Base-by-base conservation (phyloP, 2,888 invertebrate genomes). In the Drosophila mettleri region DNA sequence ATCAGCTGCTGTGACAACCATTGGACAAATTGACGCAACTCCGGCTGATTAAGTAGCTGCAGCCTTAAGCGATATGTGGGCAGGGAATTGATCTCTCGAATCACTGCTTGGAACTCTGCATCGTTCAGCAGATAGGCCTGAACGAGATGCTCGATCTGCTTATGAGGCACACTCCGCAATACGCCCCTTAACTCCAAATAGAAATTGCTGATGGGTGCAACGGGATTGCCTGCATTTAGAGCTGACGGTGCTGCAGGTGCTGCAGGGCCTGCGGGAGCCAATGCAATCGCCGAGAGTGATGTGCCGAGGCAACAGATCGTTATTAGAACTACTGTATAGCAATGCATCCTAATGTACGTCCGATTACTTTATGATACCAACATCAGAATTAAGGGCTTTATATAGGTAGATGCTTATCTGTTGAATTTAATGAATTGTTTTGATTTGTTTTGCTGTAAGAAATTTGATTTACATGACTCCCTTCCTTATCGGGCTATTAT, bases 71-170 rank as follows among this genome's bases (percentile, higher is more conserved):
- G 71, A 51, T 67, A 83, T 29, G 78, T n/a, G 46, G 60, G 6
- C 61, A 87, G 1, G n/a, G 86, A 75, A 34, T 89, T 89, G 12
- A 91, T 74, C 20, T 80, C 80, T 0, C 91, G 76, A 4, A 91
- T 67, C n/a, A 91, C 63, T 0, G 72, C 71, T 58, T 91, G 92
- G 49, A 92, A 91, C 18, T 86, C 77, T 2, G 75, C 74, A 69
- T 91, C 91, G 38, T 88, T 88, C 0, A 91, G 73, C 10, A 90
- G 62, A 61, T 91, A 92, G 8, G 84, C 83, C 20, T 69, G 72
- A 2, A 89, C 58, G 22, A 91, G 61, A 7, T 79, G 61, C 27
- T 77, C 72, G 0, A 91, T 65, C 16, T 81, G 69, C 10, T 73
- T 64, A 0, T 73, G 54, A 0, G 90, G 91, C 18, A 91, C 69